A percentile compares a stretch with the other conserved stretches of the same genome.
These are phyloP conservation scores for Meloidogyne exigua DNA, from an alignment of 1,140 invertebrate species.

Conservation along the genomic window DNA sequence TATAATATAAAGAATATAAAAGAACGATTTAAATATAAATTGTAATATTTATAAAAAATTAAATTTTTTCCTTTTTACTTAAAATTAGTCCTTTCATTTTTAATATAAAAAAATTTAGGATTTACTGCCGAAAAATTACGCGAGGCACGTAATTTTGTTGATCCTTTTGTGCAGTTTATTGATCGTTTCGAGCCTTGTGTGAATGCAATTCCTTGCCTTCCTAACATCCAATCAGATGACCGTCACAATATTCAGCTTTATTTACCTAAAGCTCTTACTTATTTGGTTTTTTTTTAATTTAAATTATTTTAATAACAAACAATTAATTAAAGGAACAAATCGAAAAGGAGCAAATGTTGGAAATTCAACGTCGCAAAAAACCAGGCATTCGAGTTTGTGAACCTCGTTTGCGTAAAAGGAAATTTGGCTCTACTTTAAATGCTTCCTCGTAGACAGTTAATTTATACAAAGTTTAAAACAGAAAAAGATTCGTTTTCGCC, in stretches of 20 bases:
- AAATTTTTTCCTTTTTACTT: too few species aligned
- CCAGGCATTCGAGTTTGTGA: background rate
- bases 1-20: too few species aligned
- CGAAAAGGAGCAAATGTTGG: background rate
- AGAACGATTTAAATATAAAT: too few species aligned
- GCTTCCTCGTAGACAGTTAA: background rate
- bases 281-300: constrained; percentile 21
- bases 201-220: constrained; percentile 34
- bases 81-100: constrained; percentile 13
- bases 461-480: background rate
- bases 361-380: constrained; percentile 5
- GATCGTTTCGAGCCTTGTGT: constrained; percentile 38
- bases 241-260: constrained; percentile 44
- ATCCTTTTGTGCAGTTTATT: constrained; percentile 38
- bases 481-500: background rate
- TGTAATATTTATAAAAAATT: too few species aligned
- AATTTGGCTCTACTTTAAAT: constrained; percentile 25
- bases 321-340: constrained; percentile 10
- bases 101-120: constrained; percentile 23
- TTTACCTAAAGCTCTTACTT: background rate
- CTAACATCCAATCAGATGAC: constrained; percentile 26
- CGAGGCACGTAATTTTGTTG: constrained; percentile 33
- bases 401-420: constrained; percentile 24
- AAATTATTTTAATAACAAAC: constrained; percentile 5
- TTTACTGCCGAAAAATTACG: constrained; percentile 34